Base-by-base conservation (phyloP, 1,140 invertebrate genomes). In the Luehdorfia chinensis region DNA sequence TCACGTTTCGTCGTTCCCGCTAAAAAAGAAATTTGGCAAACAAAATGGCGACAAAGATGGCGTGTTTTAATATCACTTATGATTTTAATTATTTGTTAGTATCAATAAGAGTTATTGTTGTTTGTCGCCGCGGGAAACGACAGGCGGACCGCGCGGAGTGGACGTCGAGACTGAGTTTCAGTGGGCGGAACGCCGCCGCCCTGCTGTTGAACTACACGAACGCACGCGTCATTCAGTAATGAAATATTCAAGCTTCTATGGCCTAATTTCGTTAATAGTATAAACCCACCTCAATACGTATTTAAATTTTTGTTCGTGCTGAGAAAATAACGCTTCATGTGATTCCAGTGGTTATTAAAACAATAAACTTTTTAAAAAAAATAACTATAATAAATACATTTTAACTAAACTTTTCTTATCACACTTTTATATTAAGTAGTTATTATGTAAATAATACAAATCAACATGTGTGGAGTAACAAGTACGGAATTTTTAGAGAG, bases 111-210 rank as follows among this genome's bases (percentile, higher is more conserved):
- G 15, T 39, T 39, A 39, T 71, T 58, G 54, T 33, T 11, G 31
- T 59, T 47, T 44, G 41, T 39, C 36, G 50, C 39, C 33, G 66
- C 65, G 66, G 75, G 68, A 77, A 80, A 77, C 57, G 66, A 74
- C 86, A 66, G 83, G 86, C 77, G 72, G 75, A 87, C 84, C 84
- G 86, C 84, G 75, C 86, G 86, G 86, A 87, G 86, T 74, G 72
- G 84, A 87, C 84, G 76, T 57, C 76, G 76, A 84, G 84, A 87
- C 83, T 86, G 74, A 67, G 63, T 74, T 73, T 77, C 75, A 75
- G 71, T 76, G 73, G 78, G 78, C 78, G 78, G 78, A 55, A 54
- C 48, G 41, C 67, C 76, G 70, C 70, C 75, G 70, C 70, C 75
- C 76, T 64, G 47, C 43, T 36, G 44, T 36, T 41, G 39, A 56